Evolutionary conservation across 2,797 vertebrate genomes (phyloP).

Genomic region (Moxostoma hubbsi): DNA sequence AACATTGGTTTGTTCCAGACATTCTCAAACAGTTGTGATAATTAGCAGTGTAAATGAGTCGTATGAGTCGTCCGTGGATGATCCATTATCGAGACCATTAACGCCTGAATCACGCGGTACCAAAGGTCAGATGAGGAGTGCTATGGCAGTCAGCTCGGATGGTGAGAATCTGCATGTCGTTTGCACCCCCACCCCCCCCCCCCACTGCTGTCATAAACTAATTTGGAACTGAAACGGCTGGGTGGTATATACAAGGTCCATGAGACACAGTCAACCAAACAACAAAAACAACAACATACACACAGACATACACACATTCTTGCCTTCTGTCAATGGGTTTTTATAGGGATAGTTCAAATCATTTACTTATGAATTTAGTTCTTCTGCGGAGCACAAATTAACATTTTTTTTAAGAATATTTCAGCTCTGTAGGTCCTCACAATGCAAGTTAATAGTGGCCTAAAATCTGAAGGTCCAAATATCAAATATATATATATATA

Average conservation of each 20-base stretch:
- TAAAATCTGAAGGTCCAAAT: too few relatives aligned
- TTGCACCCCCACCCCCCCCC: too few relatives aligned
- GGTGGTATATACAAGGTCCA: neutral
- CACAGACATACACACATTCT: neutral
- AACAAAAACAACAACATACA: neutral
- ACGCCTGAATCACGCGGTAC: constrained; percentile 57
- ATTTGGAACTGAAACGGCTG: constrained; percentile 16
- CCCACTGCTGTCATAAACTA: constrained; percentile 1
- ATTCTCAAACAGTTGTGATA: constrained; percentile 53
- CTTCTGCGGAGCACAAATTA: too few relatives aligned
- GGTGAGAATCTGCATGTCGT: constrained; percentile 36
- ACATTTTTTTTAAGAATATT: too few relatives aligned
- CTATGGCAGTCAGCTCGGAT: constrained; percentile 44
- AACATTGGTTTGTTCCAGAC: neutral
- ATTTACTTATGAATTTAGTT: too few relatives aligned
- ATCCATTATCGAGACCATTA: constrained; percentile 65
- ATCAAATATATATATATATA: too few relatives aligned
- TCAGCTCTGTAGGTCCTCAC: too few relatives aligned
- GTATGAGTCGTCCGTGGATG: constrained; percentile 56
- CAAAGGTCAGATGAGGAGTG: constrained; percentile 66
- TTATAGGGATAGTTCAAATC: neutral
- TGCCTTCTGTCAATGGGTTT: neutral
- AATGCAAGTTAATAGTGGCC: too few relatives aligned
- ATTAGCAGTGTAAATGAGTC: constrained; percentile 60
- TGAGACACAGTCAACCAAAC: neutral